Evolutionary conservation across 2,888 invertebrate genomes (phyloP), one percentile per base, ranked within the genome.

Genomic region (Craniophora ligustri): DNA sequence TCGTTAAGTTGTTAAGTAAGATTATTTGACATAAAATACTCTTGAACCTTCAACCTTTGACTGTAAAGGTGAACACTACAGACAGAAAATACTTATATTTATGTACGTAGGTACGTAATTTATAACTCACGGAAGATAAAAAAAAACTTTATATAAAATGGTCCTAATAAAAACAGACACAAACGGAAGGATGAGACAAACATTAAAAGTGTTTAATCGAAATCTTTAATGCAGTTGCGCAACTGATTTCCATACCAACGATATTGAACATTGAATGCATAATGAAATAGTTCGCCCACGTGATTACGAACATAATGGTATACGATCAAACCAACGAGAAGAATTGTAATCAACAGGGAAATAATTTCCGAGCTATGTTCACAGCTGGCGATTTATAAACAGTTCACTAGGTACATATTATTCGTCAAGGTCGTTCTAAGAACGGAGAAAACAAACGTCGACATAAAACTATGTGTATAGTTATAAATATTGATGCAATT

Each of bases 361-460:
- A 56, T 59, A 45, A 57, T 59, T 62, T 64, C 21, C 42, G 46
- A 48, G 45, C 16, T 47, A 56, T 62, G 47, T 54, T 57, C 48
- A 39, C 66, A 66, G 61, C 64, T 79, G 75, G 74, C 66, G 64
- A 68, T 76, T 77, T 79, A 75, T 71, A 75, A 75, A 81, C 75
- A 77, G 62, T 67, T 59, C 69, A n/a, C 26, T n/a, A n/a, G n/a
- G n/a, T n/a, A 73, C 66, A 62, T 45, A 51, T 65, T 72, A 46
- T 35, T 38, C 31, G 41, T 64, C 79, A 82, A 87, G 86, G 86
- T 79, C 79, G 67, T 36, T 50, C 45, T 39, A 44, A 35, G 35
- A 55, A 51, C 59, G 45, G 30, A 51, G 39, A 42, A 35, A 49
- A 47, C 41, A 53, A 74, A 67, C 50, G 58, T 55, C 73, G 44